phyloP scores from a whole-genome alignment of 2,113 vertebrate genomes.

The Chroicocephalus ridibundus region DNA sequence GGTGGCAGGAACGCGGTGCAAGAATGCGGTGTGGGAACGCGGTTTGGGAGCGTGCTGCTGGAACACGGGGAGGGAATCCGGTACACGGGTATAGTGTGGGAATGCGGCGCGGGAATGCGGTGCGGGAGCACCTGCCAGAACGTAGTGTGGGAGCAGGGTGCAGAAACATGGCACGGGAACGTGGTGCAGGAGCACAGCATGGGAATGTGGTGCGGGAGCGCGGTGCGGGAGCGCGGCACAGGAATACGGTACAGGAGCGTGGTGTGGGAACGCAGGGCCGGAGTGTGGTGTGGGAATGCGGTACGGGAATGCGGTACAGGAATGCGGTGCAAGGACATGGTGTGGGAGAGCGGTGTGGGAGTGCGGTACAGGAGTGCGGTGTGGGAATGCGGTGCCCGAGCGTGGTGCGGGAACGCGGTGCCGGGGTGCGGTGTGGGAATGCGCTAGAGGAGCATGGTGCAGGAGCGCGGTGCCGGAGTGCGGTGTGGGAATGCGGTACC shows the following conservation, averaged over 20 bases:
- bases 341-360: too few species aligned
- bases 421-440: neutral
- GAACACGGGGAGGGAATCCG: accelerated
- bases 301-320: too few species aligned
- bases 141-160: too few species aligned
- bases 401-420: accelerated
- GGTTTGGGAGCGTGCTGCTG: accelerated
- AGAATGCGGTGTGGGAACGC: neutral
- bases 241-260: too few species aligned
- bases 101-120: accelerated
- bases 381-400: neutral
- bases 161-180: neutral
- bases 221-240: too few species aligned
- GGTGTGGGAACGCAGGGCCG: too few species aligned
- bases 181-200: too few species aligned
- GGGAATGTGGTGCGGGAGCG: too few species aligned
- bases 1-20: accelerated
- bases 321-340: neutral
- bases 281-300: too few species aligned
- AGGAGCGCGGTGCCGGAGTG: too few species aligned
- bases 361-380: accelerated
- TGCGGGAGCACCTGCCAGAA: neutral
- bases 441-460: neutral
- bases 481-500: too few species aligned
- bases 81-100: accelerated